A percentile compares a stretch with the other conserved stretches of the same genome.
phyloP scores from a whole-genome alignment of 1,140 invertebrate species.

The Drosophila athabasca region DNA sequence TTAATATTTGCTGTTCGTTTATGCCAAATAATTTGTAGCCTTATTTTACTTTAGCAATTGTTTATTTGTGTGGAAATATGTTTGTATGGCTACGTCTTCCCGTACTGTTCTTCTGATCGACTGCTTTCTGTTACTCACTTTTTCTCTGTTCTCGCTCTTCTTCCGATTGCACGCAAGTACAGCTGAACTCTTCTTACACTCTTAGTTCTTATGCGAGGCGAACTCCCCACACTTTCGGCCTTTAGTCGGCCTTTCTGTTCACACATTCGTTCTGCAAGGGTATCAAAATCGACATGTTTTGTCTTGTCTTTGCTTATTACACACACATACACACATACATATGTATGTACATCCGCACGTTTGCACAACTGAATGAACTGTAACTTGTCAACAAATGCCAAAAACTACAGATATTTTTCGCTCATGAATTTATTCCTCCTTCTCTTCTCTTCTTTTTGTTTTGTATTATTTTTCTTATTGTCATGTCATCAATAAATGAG shows the following conservation, averaged over 20 bases:
- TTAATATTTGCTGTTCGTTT: conserved; percentile 64
- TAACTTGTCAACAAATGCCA: conserved; percentile 64
- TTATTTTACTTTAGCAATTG: conserved; percentile 51
- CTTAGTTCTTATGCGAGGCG: too few species aligned
- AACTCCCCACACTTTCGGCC: too few species aligned
- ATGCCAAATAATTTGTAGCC: conserved; percentile 60
- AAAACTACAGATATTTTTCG: conserved; percentile 43
- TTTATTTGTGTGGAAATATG: conserved; percentile 26
- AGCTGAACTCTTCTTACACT: too few species aligned
- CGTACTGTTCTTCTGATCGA: too few species aligned
- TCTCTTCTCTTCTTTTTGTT: conserved; percentile 1
- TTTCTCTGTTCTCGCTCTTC: too few species aligned
- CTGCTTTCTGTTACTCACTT: too few species aligned
- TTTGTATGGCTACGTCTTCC: too few species aligned
- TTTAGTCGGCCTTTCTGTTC: too few species aligned
- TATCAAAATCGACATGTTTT: conserved; percentile 11
- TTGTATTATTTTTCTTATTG: conserved; percentile 22
- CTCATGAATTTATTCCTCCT: conserved; percentile 45
- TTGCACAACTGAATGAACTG: conserved; percentile 58
- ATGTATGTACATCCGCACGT: too few species aligned
- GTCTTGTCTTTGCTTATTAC: conserved; percentile 50
- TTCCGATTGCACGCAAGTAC: too few species aligned
- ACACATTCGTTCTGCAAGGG: too few species aligned
- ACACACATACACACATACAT: background rate
- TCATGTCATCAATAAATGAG: conserved; percentile 67